phyloP scores from a whole-genome alignment of 2,888 invertebrate species.

The Acrobasis consociella region DNA sequence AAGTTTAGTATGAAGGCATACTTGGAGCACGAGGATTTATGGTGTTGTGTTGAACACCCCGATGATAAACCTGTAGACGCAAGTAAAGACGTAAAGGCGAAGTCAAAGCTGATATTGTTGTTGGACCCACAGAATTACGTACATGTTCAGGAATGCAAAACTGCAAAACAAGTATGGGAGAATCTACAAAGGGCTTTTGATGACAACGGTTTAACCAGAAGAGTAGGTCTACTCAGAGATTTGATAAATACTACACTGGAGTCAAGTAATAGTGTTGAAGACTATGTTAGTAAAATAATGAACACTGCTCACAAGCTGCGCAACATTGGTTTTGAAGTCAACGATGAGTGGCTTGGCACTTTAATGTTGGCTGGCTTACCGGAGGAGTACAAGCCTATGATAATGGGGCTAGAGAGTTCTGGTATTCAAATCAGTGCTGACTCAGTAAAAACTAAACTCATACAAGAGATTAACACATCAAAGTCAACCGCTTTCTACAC shows the following conservation, averaged over 20 bases:
- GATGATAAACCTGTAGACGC: not conserved
- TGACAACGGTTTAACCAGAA: not conserved
- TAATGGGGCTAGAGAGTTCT: constrained; percentile 5
- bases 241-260: not conserved
- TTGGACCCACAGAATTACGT: not conserved
- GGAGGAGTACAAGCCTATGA: not conserved
- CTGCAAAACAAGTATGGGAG: not conserved
- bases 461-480: too few relatives aligned
- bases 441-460: not conserved
- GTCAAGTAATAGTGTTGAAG: not conserved
- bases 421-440: constrained; percentile 1
- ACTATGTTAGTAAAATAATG: constrained; percentile 4
- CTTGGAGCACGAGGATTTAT: constrained; percentile 1
- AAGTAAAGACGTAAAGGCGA: not conserved
- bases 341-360: constrained; percentile 9
- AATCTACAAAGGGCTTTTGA: not conserved
- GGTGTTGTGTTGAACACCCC: not conserved
- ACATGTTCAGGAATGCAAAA: not conserved
- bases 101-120: not conserved
- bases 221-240: not conserved
- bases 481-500: not conserved
- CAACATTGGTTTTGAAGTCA: not conserved
- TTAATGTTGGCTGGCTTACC: constrained; percentile 2
- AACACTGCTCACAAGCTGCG: not conserved
- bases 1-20: not conserved